A percentile compares a stretch with the other conserved stretches of the same genome.
Conservation (phyloP, 2,797 vertebrate species). For the Phataginus tetradactyla region DNA sequence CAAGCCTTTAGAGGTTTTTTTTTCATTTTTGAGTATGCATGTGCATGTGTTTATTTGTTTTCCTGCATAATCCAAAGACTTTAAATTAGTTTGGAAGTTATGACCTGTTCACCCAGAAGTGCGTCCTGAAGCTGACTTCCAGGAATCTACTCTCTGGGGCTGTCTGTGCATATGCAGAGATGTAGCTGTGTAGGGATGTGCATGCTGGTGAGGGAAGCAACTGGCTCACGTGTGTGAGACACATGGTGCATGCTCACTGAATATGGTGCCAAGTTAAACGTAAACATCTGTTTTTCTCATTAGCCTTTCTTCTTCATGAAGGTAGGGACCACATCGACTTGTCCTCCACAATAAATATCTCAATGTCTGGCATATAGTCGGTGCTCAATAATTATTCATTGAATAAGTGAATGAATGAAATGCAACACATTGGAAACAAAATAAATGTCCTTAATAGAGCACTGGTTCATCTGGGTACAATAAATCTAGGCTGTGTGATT, state of each 20-base stretch:
- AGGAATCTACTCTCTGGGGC: neutral
- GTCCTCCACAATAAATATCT: fast-evolving
- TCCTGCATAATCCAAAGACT: neutral
- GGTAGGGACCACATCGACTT: neutral
- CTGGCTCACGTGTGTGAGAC: fast-evolving
- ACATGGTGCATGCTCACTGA: fast-evolving
- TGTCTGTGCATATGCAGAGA: neutral
- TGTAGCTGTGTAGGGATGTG: fast-evolving
- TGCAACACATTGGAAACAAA: neutral
- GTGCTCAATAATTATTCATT: neutral
- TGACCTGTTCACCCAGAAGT: neutral
- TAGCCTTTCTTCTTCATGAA: neutral
- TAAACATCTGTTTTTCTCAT: neutral
- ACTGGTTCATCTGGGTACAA: neutral
- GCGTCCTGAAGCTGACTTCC: neutral
- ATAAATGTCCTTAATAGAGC: neutral
- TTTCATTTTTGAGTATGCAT: too few relatives aligned
- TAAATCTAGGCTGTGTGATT: neutral
- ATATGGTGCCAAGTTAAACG: neutral
- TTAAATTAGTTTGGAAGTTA: neutral
- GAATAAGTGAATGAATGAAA: neutral
- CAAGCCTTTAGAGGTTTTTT: neutral
- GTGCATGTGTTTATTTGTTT: too few relatives aligned
- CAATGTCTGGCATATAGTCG: neutral
- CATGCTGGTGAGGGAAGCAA: fast-evolving